A percentile compares a stretch with the other conserved stretches of the same genome.
These are phyloP conservation scores for Catharus bicknelli DNA, from an alignment of 2,113 vertebrate species.

Conservation along the genomic window DNA sequence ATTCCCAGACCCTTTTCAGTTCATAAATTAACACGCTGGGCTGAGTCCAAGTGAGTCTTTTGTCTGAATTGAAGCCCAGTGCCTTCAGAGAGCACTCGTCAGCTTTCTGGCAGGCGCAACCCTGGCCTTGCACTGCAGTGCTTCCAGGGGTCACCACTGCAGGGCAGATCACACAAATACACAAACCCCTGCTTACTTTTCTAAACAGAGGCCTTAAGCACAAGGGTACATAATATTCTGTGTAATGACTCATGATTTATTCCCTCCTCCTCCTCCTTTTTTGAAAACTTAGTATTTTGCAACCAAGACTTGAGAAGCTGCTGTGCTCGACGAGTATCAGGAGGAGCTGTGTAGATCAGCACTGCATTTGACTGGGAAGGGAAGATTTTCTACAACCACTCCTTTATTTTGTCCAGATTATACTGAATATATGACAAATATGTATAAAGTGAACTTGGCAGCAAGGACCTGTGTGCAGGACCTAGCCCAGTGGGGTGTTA, in stretches of 20 bases:
- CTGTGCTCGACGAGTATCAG: fast-evolving
- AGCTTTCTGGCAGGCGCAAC: not conserved
- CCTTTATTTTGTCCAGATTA: not conserved
- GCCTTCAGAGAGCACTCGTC: not conserved
- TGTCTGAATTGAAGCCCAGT: not conserved
- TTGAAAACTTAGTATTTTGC: not conserved
- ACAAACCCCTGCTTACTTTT: not conserved
- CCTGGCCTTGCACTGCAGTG: not conserved
- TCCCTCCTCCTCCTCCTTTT: not conserved
- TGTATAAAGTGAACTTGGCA: not conserved
- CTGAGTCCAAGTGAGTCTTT: not conserved
- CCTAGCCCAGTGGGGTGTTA: not conserved
- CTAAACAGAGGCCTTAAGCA: conserved; percentile 7
- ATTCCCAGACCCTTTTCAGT: conserved; percentile 10
- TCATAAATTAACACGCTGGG: conserved; percentile 13
- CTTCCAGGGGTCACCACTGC: not conserved
- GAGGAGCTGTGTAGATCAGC: not conserved
- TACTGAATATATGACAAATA: not conserved
- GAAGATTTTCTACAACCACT: not conserved
- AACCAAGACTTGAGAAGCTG: not conserved
- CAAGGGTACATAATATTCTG: not conserved
- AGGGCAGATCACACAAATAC: not conserved
- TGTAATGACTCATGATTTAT: not conserved
- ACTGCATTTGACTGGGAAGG: fast-evolving
- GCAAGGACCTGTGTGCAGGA: fast-evolving